Conservation (phyloP, 1,140 invertebrate genomes). For the Saccostrea glomerata region DNA sequence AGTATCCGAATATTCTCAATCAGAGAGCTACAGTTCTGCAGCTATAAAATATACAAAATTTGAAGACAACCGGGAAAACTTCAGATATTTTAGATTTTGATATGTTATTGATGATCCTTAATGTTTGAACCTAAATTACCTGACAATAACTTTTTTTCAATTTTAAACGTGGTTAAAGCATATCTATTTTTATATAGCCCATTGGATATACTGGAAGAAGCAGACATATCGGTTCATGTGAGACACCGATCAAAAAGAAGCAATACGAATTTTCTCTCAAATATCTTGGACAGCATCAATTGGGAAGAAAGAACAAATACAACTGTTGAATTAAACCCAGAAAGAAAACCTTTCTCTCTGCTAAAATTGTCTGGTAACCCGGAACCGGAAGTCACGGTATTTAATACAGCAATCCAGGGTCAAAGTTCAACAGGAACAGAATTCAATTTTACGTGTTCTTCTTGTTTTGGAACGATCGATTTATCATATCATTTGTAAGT, state of each 20-base stretch:
- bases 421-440: neutral
- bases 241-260: neutral
- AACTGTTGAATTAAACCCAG: slow-evolving; percentile 8
- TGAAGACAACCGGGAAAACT: no score
- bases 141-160: no score
- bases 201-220: slow-evolving; percentile 1
- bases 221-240: neutral
- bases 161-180: no score
- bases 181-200: neutral
- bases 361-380: neutral
- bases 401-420: neutral
- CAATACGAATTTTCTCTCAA: slow-evolving; percentile 11
- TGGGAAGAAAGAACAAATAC: slow-evolving; percentile 27
- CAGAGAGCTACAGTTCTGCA: no score
- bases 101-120: no score
- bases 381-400: neutral
- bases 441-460: slow-evolving; percentile 21
- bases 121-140: no score
- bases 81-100: no score
- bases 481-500: slow-evolving; percentile 37
- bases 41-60: no score
- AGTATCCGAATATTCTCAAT: no score
- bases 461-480: slow-evolving; percentile 6
- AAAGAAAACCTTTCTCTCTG: neutral
- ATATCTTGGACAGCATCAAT: slow-evolving; percentile 7